A percentile compares a stretch with the other conserved stretches of the same genome.
phyloP scores from a whole-genome alignment of 2,113 vertebrate genomes.

The Odocoileus hemionus region DNA sequence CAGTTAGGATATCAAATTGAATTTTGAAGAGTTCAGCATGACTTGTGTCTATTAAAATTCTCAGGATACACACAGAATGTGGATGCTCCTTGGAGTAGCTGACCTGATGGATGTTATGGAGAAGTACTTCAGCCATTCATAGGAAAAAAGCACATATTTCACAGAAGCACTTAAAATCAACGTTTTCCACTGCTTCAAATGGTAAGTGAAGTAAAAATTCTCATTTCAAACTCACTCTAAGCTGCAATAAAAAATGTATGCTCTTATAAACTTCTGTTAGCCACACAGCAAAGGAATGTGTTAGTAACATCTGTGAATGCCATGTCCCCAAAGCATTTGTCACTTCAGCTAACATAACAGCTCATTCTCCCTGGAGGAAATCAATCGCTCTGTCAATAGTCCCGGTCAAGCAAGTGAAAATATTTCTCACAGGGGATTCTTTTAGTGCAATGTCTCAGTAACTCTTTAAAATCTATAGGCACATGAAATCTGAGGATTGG shows the following conservation, averaged over 20 bases:
- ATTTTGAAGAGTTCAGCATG: not conserved
- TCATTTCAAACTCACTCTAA: not conserved
- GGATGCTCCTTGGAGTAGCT: not conserved
- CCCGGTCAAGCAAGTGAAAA: not conserved
- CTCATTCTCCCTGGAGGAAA: not conserved
- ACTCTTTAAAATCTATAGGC: not conserved
- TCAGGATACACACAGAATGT: not conserved
- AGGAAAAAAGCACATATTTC: not conserved
- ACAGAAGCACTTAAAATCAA: not conserved
- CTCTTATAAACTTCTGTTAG: not conserved
- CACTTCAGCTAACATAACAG: not conserved
- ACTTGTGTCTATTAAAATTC: slow-evolving; percentile 6
- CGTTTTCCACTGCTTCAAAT: not conserved
- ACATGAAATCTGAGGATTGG: not conserved
- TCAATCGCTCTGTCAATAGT: not conserved
- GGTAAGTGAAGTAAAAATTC: not conserved
- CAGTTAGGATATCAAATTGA: not conserved
- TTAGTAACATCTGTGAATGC: not conserved
- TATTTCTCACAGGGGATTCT: not conserved
- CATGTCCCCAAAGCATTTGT: not conserved
- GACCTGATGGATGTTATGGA: not conserved
- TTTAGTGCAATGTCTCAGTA: not conserved
- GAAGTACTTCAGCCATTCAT: not conserved
- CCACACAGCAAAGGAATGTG: not conserved
- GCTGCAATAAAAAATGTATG: not conserved